Evolutionary conservation across 2,797 vertebrate species (phyloP).

Genomic region (Eleutherodactylus coqui): DNA sequence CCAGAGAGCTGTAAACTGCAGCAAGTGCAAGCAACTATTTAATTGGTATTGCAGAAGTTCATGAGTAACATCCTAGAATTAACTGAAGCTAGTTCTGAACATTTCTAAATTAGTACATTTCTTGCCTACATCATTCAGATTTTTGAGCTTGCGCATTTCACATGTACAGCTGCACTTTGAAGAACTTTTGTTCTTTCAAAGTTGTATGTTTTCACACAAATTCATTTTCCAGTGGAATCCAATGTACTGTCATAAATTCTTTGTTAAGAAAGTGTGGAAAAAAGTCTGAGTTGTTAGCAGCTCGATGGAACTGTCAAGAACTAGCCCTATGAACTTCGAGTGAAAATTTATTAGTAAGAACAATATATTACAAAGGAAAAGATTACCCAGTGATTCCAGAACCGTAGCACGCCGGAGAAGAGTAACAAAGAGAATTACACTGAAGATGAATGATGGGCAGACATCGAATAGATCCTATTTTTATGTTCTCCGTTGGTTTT

Average conservation of each 20-base stretch:
- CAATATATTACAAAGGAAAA: conserved; percentile 45
- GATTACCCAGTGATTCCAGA: conserved; percentile 31
- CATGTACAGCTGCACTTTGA: not conserved
- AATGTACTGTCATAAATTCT: conserved; percentile 37
- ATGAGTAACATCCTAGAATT: not conserved
- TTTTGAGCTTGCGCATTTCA: not conserved
- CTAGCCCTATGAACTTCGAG: conserved; percentile 14
- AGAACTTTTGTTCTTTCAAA: conserved; percentile 10
- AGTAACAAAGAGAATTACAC: conserved; percentile 22
- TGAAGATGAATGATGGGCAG: not conserved
- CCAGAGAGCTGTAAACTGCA: not conserved
- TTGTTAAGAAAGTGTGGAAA: conserved; percentile 29
- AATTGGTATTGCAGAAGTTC: not conserved
- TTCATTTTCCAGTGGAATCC: conserved; percentile 6
- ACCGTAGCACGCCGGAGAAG: conserved; percentile 19
- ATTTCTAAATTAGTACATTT: not conserved
- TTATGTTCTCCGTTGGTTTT: not conserved
- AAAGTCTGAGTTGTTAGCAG: conserved; percentile 20
- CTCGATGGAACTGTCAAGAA: conserved; percentile 43
- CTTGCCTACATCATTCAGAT: not conserved
- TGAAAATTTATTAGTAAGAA: conserved; percentile 50
- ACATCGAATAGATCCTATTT: not conserved
- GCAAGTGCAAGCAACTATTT: not conserved
- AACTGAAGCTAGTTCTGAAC: not conserved
- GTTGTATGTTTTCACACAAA: conserved; percentile 33